A percentile compares a stretch with the other conserved stretches of the same genome.
Evolutionary conservation across 2,888 invertebrate species (phyloP).

Genomic region (Drosophila siamana): DNA sequence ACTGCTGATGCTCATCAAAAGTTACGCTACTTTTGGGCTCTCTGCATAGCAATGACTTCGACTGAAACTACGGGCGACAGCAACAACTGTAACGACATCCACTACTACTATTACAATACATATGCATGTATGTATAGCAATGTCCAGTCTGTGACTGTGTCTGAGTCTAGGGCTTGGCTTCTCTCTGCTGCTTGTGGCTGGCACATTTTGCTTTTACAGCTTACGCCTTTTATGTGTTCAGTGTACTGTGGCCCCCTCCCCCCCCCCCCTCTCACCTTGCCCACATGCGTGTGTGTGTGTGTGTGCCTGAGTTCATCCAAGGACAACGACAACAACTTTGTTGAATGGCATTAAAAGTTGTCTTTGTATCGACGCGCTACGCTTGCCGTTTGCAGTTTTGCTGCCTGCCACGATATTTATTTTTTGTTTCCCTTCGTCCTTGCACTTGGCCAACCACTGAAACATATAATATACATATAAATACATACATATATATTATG

Average conservation of each 20-base stretch:
- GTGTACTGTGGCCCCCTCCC: constrained; percentile 8
- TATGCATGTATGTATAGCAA: not conserved
- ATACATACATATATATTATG: not conserved
- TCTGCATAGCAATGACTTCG: constrained; percentile 9
- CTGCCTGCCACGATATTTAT: constrained; percentile 4
- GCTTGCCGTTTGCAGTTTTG: constrained; percentile 29
- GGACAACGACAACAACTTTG: constrained; percentile 64
- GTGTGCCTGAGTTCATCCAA: constrained; percentile 33
- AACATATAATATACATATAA: not conserved
- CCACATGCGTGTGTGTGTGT: constrained; percentile 15
- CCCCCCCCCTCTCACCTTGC: not conserved
- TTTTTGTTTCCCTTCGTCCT: constrained; percentile 26
- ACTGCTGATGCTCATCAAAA: constrained; percentile 55
- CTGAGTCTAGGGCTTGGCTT: constrained; percentile 21
- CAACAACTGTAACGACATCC: not conserved
- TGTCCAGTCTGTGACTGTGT: constrained; percentile 36
- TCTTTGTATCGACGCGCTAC: constrained; percentile 67
- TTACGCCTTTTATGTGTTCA: constrained; percentile 65
- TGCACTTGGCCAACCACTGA: constrained; percentile 42
- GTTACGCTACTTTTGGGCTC: constrained; percentile 41
- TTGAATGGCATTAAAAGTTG: constrained; percentile 77
- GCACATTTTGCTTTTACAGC: constrained; percentile 55
- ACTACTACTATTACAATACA: not conserved
- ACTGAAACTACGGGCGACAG: not conserved
- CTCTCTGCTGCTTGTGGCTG: constrained; percentile 42